Evolutionary conservation across 2,797 vertebrate genomes (phyloP).

Genomic region (Parotocinclus haroldoi): DNA sequence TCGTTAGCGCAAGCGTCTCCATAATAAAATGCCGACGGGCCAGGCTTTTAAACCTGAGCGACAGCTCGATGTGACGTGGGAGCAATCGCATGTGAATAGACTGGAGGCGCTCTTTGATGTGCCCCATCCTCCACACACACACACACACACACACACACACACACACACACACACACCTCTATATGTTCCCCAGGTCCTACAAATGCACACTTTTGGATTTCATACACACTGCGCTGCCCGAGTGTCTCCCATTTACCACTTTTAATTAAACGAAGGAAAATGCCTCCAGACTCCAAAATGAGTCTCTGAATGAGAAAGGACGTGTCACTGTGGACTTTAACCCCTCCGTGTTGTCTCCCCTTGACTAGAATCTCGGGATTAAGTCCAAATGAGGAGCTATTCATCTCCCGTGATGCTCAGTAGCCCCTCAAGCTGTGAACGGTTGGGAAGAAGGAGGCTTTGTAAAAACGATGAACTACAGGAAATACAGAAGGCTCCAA

Average conservation of each 20-base stretch:
- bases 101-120: conserved; percentile 9
- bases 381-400: conserved; percentile 60
- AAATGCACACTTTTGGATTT: background rate
- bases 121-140: background rate
- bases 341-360: conserved; percentile 52
- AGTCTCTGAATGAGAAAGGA: conserved; percentile 11
- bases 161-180: background rate
- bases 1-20: conserved; percentile 81
- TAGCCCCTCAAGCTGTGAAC: conserved; percentile 28
- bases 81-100: conserved; percentile 65
- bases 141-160: conserved; percentile 10
- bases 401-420: conserved; percentile 45
- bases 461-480: conserved; percentile 51
- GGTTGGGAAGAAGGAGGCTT: conserved; percentile 29
- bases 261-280: conserved; percentile 18
- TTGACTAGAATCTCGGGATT: conserved; percentile 62
- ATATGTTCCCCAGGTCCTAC: background rate
- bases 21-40: conserved; percentile 78
- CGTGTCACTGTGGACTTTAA: conserved; percentile 52
- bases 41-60: conserved; percentile 72
- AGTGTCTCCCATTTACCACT: conserved; percentile 24
- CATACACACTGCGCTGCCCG: background rate
- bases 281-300: background rate
- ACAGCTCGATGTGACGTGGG: conserved; percentile 76
- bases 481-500: background rate